Conservation (phyloP, 2,113 vertebrate genomes). For the Melanerpes aurifrons region DNA sequence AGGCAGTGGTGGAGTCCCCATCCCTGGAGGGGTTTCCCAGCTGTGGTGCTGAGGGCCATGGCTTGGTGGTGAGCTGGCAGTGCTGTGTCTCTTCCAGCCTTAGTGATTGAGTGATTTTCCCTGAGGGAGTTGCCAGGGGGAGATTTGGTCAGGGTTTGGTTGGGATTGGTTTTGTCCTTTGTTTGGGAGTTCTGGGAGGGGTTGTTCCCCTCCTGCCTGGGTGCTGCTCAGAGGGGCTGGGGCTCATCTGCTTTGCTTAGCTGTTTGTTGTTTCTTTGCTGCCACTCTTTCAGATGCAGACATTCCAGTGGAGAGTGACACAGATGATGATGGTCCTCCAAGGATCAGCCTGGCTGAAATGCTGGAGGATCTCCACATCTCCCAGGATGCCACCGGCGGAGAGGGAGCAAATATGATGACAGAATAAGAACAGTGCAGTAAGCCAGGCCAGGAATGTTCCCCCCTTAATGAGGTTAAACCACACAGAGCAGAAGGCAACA, state of each 20-base stretch:
- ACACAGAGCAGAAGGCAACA: background rate
- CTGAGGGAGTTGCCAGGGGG: background rate
- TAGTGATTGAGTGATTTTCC: background rate
- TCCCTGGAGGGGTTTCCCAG: too few relatives aligned
- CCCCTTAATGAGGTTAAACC: background rate
- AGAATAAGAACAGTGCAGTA: constrained; percentile 4
- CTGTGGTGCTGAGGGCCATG: too few relatives aligned
- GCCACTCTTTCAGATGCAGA: constrained; percentile 76
- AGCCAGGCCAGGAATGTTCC: background rate
- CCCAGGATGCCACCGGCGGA: constrained; percentile 89
- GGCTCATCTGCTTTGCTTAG: background rate
- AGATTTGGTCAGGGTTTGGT: background rate
- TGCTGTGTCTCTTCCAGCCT: too few relatives aligned
- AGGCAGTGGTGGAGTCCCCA: too few relatives aligned
- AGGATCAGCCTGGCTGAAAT: constrained; percentile 91
- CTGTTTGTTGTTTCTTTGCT: background rate
- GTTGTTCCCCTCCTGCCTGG: background rate
- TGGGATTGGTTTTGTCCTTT: background rate
- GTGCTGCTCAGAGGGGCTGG: background rate
- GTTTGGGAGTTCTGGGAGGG: too few relatives aligned
- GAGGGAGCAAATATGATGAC: constrained; percentile 92
- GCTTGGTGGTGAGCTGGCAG: too few relatives aligned
- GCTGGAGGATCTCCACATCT: constrained; percentile 93
- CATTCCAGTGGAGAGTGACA: constrained; percentile 92
- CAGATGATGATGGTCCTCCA: constrained; percentile 92